Evolutionary conservation across 2,797 vertebrate genomes (phyloP).

Genomic region (Neosilurus hyrtlii): DNA sequence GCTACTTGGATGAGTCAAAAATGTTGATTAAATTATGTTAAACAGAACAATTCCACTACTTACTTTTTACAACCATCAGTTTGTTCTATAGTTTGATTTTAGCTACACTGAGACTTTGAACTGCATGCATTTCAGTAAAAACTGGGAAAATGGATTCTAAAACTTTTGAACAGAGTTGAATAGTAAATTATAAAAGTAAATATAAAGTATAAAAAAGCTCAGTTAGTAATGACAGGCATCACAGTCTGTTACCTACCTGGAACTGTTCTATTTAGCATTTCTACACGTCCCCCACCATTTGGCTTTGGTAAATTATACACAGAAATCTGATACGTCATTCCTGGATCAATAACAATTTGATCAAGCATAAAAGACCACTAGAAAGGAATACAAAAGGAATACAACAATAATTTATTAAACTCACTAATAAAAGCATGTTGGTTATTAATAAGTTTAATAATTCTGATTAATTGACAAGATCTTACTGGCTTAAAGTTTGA

Average conservation of each 20-base stretch:
- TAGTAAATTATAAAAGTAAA: not conserved
- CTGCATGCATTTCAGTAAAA: no score
- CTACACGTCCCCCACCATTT: not conserved
- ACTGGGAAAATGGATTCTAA: no score
- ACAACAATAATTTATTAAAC: not conserved
- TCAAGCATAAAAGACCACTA: constrained; percentile 70
- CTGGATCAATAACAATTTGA: constrained; percentile 61
- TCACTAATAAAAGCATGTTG: not conserved
- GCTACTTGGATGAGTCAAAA: no score
- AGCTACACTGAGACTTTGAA: no score
- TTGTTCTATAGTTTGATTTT: no score
- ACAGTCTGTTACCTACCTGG: constrained; percentile 59
- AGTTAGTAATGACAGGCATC: not conserved
- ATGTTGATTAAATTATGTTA: no score
- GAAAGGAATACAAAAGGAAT: not conserved
- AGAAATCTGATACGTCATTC: constrained; percentile 60
- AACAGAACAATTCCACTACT: no score
- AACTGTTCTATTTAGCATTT: constrained; percentile 45
- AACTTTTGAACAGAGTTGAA: not conserved
- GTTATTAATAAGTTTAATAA: not conserved
- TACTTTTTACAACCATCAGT: no score
- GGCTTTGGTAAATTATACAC: constrained; percentile 68
- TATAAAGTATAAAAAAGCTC: not conserved
- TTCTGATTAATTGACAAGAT: not conserved
- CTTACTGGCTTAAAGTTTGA: constrained; percentile 35